A percentile compares a stretch with the other conserved stretches of the same genome.
Conservation (phyloP, 2,888 invertebrate genomes). For the Balanococcus diminutus region DNA sequence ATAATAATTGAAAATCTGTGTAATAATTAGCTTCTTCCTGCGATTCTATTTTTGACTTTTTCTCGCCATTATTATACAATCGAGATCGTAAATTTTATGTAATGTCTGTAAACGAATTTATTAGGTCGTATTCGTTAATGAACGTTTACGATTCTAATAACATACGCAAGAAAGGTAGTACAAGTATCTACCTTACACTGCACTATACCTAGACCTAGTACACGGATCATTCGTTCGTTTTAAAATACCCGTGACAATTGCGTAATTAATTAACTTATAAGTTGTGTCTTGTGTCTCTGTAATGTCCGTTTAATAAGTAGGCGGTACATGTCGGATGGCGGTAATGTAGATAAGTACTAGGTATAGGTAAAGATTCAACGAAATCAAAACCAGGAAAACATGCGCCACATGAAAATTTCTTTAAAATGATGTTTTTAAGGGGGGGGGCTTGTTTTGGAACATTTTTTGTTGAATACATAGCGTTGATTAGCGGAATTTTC, state of each 20-base stretch:
- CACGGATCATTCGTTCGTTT: neutral
- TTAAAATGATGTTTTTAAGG: no score
- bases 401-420: no score
- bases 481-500: no score
- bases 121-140: neutral
- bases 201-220: neutral
- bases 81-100: neutral
- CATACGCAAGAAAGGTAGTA: neutral
- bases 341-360: no score
- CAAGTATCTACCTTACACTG: neutral
- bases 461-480: no score
- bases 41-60: neutral
- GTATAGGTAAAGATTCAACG: no score
- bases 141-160: neutral
- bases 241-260: neutral
- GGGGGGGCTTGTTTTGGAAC: no score
- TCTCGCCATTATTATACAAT: conserved; percentile 8
- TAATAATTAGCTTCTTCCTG: conserved; percentile 14
- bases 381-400: no score
- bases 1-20: conserved; percentile 23
- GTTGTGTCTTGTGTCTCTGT: neutral
- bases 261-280: neutral
- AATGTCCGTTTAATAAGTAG: neutral
- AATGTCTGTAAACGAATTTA: neutral
- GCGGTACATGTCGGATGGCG: no score